These are phyloP conservation scores for Salticus scenicus DNA, from an alignment of 2,888 invertebrate species.

Conservation along the genomic window DNA sequence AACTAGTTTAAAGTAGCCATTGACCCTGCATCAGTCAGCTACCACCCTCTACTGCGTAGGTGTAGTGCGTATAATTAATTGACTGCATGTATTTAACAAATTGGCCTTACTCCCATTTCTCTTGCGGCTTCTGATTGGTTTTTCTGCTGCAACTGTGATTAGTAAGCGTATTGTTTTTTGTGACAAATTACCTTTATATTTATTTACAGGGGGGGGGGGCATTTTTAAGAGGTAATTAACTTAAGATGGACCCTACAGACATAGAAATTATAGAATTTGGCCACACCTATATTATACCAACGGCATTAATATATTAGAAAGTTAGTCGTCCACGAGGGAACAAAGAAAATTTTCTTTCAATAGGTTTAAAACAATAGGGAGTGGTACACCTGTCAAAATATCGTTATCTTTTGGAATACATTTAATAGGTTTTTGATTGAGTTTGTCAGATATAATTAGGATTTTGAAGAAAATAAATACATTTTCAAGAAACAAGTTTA, in stretches of 20 bases:
- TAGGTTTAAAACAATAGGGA: conserved; percentile 27
- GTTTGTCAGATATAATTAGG: conserved; percentile 55
- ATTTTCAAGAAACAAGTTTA: neutral
- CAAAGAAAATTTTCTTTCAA: conserved; percentile 16
- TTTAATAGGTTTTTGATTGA: conserved; percentile 32
- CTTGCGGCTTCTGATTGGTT: conserved; percentile 34
- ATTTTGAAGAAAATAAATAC: conserved; percentile 20
- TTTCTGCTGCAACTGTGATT: conserved; percentile 30
- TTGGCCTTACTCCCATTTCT: conserved; percentile 34
- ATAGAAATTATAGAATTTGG: conserved; percentile 22
- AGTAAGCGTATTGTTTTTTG: conserved; percentile 41
- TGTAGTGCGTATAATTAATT: conserved; percentile 56
- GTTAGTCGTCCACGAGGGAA: conserved; percentile 16
- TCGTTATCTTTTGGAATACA: conserved; percentile 37
- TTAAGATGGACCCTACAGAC: conserved; percentile 8
- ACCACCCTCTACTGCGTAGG: conserved; percentile 49
- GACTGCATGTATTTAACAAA: conserved; percentile 63
- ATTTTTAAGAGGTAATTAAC: conserved; percentile 39
- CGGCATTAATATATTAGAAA: neutral
- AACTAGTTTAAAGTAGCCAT: conserved; percentile 17
- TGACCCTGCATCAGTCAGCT: conserved; percentile 10
- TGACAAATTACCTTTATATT: conserved; percentile 52
- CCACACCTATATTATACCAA: conserved; percentile 22
- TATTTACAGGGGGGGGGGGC: conserved; percentile 14
- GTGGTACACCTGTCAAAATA: conserved; percentile 27